Evolutionary conservation across 2,113 vertebrate species (phyloP), one percentile per base, ranked within the genome.

Genomic region (Misgurnus anguillicaudatus): DNA sequence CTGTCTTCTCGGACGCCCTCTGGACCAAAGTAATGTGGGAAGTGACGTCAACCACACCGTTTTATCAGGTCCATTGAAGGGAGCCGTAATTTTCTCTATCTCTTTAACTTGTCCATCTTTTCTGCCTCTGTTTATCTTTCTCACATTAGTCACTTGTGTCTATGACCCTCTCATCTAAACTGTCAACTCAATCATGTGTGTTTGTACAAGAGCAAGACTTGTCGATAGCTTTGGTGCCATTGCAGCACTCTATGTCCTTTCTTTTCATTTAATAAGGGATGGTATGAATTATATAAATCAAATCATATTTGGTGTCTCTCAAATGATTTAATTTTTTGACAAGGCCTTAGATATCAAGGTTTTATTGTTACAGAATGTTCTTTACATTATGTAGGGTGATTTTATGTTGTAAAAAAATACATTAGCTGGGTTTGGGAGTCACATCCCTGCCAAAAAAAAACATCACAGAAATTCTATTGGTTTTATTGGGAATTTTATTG

Each of bases 211-310:
- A 70, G 70, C 36, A 14, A 70, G 9, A 31, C 55, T 42, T 36
- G n/a, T 66, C 36, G 80, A 71, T 58, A 67, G 69, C 21, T 66
- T 9, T 80, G 79, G 63, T 38, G 61, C 68, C 78, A 36, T 63
- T 45, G 8, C n/a, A 24, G 53, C 41, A 7, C 65, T 63, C 79
- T 24, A 38, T 48, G 62, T 47, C 53, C n/a, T 7, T 58, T 70
- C 14, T 55, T 69, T 80, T 47, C 17, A 48, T 51, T 41, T 21
- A 10, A 51, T 83, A 81, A 71, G 51, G 47, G 51, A 31, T 74
- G 45, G 17, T 53, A 45, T 83, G 82, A 86, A 87, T 88, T 83
- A 82, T n/a, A n/a, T n/a, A n/a, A n/a, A n/a, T n/a, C n/a, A n/a
- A 74, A n/a, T 21, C 75, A 51, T 5, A n/a, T n/a, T n/a, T n/a